Percentiles rank a stretch among this genome's conserved stretches.
Conservation (phyloP, 2,888 invertebrate genomes). For the Pasiphila rectangulata region DNA sequence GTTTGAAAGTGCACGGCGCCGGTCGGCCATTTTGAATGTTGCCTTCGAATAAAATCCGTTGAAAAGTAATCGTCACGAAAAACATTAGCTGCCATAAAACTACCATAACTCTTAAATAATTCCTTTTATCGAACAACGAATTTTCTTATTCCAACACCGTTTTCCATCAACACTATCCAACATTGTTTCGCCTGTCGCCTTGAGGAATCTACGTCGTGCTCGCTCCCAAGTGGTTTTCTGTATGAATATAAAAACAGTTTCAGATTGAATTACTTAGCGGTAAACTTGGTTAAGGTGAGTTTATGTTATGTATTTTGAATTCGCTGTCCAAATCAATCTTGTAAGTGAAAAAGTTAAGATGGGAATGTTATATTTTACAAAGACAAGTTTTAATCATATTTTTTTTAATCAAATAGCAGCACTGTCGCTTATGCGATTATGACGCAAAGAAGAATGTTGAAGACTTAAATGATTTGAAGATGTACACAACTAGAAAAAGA, state of each 20-base stretch:
- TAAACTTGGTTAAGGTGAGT: conserved; percentile 12
- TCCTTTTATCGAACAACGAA: background rate
- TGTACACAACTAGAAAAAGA: too few species aligned
- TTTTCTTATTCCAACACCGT: background rate
- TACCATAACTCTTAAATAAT: background rate
- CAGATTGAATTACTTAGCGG: conserved; percentile 38
- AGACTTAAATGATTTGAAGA: too few species aligned
- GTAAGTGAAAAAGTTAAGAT: background rate
- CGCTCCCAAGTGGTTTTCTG: conserved; percentile 33
- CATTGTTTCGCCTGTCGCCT: conserved; percentile 39
- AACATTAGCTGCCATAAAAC: too few species aligned
- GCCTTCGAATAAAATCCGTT: too few species aligned
- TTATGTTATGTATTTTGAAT: background rate
- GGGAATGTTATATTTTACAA: too few species aligned
- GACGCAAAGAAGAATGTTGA: too few species aligned
- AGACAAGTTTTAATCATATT: too few species aligned
- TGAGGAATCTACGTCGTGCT: conserved; percentile 21
- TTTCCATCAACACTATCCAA: conserved; percentile 16
- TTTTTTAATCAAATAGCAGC: too few species aligned
- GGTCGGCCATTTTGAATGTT: too few species aligned
- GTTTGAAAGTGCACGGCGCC: too few species aligned
- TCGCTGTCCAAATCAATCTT: background rate
- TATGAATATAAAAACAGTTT: conserved; percentile 44
- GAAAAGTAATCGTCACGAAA: too few species aligned
- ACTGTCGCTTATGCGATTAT: too few species aligned